These are phyloP conservation scores for Callitettix versicolor DNA, from an alignment of 1,140 invertebrate genomes.

Conservation along the genomic window DNA sequence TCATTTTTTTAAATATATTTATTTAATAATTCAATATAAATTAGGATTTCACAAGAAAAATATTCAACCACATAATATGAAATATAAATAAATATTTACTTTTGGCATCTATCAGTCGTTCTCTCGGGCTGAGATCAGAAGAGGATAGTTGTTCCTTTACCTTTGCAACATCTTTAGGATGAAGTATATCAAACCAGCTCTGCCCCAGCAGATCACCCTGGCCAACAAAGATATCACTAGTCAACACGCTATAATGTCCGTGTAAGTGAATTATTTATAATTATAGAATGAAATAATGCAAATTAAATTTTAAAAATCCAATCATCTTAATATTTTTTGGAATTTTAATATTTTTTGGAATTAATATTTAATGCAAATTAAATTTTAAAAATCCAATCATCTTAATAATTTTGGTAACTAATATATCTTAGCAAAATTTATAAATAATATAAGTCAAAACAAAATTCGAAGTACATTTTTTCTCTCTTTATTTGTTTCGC, in stretches of 20 bases:
- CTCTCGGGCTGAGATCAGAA: conserved; percentile 76
- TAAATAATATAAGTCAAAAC: no score
- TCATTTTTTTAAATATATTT: no score
- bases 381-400: neutral
- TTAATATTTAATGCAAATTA: neutral
- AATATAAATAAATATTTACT: conserved; percentile 48
- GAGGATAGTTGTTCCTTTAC: conserved; percentile 91
- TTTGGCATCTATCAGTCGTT: conserved; percentile 84
- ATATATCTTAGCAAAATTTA: no score
- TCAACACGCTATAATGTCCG: no score
- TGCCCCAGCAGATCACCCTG: conserved; percentile 81
- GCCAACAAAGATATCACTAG: no score
- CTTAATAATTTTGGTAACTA: neutral
- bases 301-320: neutral
- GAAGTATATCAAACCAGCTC: conserved; percentile 88
- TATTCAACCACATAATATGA: no score
- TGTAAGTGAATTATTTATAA: neutral
- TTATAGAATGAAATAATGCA: neutral
- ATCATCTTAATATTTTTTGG: neutral
- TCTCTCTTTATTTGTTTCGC: no score
- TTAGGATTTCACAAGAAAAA: no score
- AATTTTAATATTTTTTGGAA: neutral
- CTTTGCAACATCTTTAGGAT: conserved; percentile 89
- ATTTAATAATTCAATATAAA: no score
- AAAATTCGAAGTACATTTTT: no score